phyloP scores from a whole-genome alignment of 2,888 invertebrate genomes.

The Diarsia rubi region DNA sequence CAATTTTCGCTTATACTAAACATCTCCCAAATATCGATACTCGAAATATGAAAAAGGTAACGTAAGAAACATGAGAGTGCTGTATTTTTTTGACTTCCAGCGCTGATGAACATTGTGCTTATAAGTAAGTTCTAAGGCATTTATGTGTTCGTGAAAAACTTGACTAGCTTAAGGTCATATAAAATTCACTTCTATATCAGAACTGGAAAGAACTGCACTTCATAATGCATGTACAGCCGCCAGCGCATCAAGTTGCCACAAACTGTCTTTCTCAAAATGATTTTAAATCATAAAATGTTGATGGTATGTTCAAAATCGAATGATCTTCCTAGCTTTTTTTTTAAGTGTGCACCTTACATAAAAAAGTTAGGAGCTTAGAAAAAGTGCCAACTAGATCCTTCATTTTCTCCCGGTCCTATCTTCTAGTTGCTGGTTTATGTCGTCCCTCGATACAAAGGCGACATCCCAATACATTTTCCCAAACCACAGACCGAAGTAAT shows the following conservation, averaged over 20 bases:
- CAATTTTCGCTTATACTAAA: not conserved
- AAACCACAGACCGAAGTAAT: slow-evolving; percentile 44
- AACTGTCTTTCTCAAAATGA: no score
- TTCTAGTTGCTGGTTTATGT: not conserved
- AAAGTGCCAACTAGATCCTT: not conserved
- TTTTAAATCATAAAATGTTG: no score
- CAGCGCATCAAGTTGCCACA: no score
- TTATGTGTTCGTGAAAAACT: not conserved
- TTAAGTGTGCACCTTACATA: no score
- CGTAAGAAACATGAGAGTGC: no score
- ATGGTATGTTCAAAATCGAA: no score
- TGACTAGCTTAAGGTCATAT: not conserved
- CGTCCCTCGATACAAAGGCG: slow-evolving; percentile 25
- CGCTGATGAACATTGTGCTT: not conserved
- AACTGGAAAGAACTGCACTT: not conserved
- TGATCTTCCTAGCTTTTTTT: no score
- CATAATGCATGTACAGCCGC: not conserved
- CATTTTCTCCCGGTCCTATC: not conserved
- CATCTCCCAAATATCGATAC: not conserved
- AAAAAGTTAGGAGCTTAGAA: not conserved
- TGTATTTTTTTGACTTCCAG: no score
- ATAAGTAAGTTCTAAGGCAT: not conserved
- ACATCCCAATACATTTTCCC: slow-evolving; percentile 42
- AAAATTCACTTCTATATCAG: not conserved
- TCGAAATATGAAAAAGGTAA: no score